Evolutionary conservation across 1,140 invertebrate genomes (phyloP).

Genomic region (Drosophila elegans): DNA sequence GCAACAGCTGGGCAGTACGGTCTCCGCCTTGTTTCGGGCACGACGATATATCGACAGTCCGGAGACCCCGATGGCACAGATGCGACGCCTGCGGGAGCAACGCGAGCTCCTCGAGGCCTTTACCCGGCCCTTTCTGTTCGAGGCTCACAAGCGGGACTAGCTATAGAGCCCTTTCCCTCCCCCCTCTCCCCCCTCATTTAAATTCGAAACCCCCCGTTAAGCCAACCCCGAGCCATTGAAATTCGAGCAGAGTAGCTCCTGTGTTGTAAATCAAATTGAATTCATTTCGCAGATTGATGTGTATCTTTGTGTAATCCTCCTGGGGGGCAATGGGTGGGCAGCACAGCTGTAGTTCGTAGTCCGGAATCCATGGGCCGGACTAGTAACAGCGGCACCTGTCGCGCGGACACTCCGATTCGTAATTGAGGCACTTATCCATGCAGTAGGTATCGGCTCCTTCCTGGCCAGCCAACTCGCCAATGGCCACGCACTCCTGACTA

Average conservation of each 20-base stretch:
- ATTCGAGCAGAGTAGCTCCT: neutral
- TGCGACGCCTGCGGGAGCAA: conserved; percentile 52
- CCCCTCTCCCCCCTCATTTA: neutral
- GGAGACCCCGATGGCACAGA: conserved; percentile 38
- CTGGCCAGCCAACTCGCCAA: conserved; percentile 90
- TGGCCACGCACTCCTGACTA: conserved; percentile 91
- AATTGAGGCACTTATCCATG: conserved; percentile 92
- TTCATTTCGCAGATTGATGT: conserved; percentile 14
- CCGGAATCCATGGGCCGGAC: neutral
- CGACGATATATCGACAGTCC: conserved; percentile 23
- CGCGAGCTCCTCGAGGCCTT: conserved; percentile 60
- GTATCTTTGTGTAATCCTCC: conserved; percentile 10
- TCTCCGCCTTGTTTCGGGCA: conserved; percentile 54
- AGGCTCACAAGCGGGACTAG: conserved; percentile 23
- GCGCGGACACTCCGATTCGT: conserved; percentile 89
- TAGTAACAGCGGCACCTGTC: conserved; percentile 90
- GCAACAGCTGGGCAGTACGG: conserved; percentile 54
- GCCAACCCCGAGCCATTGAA: conserved; percentile 11
- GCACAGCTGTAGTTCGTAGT: conserved; percentile 54
- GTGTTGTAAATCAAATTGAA: conserved; percentile 48
- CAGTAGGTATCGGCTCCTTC: conserved; percentile 93
- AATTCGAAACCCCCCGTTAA: neutral
- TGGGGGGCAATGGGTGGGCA: conserved; percentile 65
- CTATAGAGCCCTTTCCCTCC: neutral
- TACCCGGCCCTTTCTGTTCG: conserved; percentile 56